A percentile compares a stretch with the other conserved stretches of the same genome.
Evolutionary conservation across 2,797 vertebrate species (phyloP).

Genomic region (Myotis myotis): DNA sequence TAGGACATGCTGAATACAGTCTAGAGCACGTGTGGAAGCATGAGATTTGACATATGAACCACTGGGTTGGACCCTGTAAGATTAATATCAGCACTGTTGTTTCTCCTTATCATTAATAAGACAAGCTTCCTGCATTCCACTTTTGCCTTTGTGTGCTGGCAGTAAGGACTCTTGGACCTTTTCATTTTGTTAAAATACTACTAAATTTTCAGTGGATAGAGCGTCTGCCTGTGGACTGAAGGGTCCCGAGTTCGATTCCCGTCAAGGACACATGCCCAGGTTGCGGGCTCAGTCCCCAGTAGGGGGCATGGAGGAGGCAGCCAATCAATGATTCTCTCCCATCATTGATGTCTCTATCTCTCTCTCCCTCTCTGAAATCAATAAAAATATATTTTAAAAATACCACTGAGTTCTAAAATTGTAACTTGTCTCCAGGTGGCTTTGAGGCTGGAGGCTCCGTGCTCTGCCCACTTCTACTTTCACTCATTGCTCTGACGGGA

Average conservation of each 20-base stretch:
- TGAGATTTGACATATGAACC: neutral
- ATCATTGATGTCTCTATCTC: too few species aligned
- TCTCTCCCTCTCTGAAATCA: too few species aligned
- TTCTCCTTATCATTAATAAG: neutral
- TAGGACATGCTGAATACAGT: neutral
- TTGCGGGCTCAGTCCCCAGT: too few species aligned
- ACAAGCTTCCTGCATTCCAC: neutral
- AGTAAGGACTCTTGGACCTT: neutral
- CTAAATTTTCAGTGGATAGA: neutral
- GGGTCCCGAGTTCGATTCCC: too few species aligned
- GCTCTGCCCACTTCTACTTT: neutral
- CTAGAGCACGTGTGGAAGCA: neutral
- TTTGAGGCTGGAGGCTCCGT: neutral
- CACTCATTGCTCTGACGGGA: neutral
- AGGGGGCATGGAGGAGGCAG: too few species aligned
- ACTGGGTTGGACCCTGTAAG: too few species aligned
- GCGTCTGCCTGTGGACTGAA: neutral
- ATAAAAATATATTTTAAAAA: neutral
- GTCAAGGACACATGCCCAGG: too few species aligned
- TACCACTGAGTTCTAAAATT: neutral
- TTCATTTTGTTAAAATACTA: constrained; percentile 3
- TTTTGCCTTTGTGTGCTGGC: neutral
- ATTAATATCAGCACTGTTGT: neutral
- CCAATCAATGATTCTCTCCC: too few species aligned
- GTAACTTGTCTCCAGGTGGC: neutral